phyloP scores from a whole-genome alignment of 1,140 invertebrate genomes.

The Aphelenchoides besseyi region DNA sequence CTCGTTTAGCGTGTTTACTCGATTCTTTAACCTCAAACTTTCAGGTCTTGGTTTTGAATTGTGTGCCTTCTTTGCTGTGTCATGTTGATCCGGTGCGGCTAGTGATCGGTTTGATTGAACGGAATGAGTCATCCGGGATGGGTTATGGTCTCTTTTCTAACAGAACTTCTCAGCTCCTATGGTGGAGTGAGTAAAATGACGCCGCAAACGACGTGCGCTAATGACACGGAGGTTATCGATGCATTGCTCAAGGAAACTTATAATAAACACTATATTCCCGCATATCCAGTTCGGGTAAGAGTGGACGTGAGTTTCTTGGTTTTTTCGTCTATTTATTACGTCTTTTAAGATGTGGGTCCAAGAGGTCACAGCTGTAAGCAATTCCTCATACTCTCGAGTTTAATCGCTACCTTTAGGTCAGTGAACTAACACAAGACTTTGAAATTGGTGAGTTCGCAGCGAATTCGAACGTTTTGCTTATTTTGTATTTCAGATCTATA shows the following conservation, averaged over 20 bases:
- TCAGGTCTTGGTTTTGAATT: too few species aligned
- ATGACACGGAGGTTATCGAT: conserved; percentile 61
- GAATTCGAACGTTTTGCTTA: neutral
- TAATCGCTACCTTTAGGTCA: conserved; percentile 28
- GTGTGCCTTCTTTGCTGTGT: neutral
- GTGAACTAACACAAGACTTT: conserved; percentile 61
- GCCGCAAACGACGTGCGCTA: conserved; percentile 46
- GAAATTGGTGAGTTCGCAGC: conserved; percentile 50
- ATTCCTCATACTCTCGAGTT: neutral
- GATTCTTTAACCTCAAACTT: neutral
- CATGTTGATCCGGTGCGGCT: neutral
- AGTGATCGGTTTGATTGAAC: neutral
- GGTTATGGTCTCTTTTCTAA: conserved; percentile 62
- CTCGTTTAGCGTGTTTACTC: neutral
- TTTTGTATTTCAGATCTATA: conserved; percentile 56
- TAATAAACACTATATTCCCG: conserved; percentile 60
- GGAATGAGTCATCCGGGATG: conserved; percentile 53
- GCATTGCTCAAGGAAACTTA: conserved; percentile 57
- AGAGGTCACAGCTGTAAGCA: conserved; percentile 60
- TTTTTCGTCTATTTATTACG: too few species aligned
- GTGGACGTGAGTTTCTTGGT: too few species aligned
- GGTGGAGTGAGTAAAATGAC: conserved; percentile 49
- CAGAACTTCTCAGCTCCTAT: conserved; percentile 56
- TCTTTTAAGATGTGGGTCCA: conserved; percentile 63
- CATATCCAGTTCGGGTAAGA: conserved; percentile 59